Base-by-base conservation (phyloP, 1,140 invertebrate genomes). In the Ips nitidus region DNA sequence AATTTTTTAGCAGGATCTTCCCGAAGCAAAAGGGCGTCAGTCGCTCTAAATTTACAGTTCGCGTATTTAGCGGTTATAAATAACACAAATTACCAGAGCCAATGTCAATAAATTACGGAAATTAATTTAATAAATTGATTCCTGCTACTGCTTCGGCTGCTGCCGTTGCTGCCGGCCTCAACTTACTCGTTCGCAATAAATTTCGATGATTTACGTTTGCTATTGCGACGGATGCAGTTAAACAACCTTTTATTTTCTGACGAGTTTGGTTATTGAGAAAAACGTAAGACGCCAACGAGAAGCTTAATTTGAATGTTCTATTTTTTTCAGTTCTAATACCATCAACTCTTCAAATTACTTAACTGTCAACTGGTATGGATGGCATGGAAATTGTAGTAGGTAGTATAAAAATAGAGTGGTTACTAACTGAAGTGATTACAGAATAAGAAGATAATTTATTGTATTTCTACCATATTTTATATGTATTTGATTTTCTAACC, bases 101-200 rank as follows among this genome's bases (percentile, higher is more conserved):
- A 69, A 39, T 69, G 67, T 63, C 67, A 69, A 69, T 69, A 69
- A 69, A 69, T 69, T 62, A 69, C 52, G 40, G 67, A 63, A 69
- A 69, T 69, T 69, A 69, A 69, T 63, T 62, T 43, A 63, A 62
- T 69, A 69, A 69, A 62, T 69, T 47, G 59, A 57, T 66, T 58
- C 56, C 52, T 56, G 67, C 59, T 53, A 57, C 67, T 69, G 59
- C 57, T 61, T 56, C 63, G 52, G 58, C 50, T 60, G 57, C 66
- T 50, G 53, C 52, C 56, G 63, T 3, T 47, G 36, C 50, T 50
- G 52, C 63, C 36, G 52, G 50, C 36, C 7, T 37, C 55, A 36
- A 43, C 39, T 43, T 66, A 41, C 41, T 39, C 50, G 39, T 40
- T 61, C 5, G 61, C 50, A 52, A 41, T 63, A 53, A 63, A 53